These are phyloP conservation scores for Ceyx cyanopectus DNA, from an alignment of 2,113 vertebrate species.

Conservation along the genomic window DNA sequence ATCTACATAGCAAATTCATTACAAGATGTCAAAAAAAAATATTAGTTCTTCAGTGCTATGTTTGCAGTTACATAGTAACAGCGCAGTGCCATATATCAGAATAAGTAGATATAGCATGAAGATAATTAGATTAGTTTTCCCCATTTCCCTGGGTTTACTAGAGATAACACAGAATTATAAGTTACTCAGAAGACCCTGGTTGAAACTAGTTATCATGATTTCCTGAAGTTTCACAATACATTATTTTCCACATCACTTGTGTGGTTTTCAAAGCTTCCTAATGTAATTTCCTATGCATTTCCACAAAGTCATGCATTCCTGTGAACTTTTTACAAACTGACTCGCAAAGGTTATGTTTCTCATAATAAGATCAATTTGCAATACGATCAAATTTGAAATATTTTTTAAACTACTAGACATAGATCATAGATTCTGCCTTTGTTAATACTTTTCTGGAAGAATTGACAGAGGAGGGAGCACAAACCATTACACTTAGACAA, in stretches of 20 bases:
- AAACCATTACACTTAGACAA: background rate
- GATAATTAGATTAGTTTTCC: slow-evolving; percentile 30
- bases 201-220: slow-evolving; percentile 45
- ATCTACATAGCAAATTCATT: background rate
- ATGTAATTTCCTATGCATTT: slow-evolving; percentile 16
- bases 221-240: slow-evolving; percentile 27
- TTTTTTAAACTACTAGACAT: background rate
- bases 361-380: slow-evolving; percentile 31
- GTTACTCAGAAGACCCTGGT: slow-evolving; percentile 3
- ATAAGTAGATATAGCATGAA: background rate
- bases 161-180: background rate
- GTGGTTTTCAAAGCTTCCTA: slow-evolving; percentile 18
- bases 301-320: slow-evolving; percentile 11
- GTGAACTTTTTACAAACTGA: slow-evolving; percentile 1
- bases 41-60: background rate
- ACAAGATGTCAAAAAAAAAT: background rate
- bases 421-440: background rate
- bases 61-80: background rate
- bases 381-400: slow-evolving; percentile 38
- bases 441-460: slow-evolving; percentile 23
- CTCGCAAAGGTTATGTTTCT: slow-evolving; percentile 19
- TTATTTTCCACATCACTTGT: slow-evolving; percentile 31
- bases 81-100: background rate
- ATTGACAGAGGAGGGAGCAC: background rate
- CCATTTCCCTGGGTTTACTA: slow-evolving; percentile 21